Conservation (phyloP, 1,140 invertebrate genomes). For the Pentalonia nigronervosa region DNA sequence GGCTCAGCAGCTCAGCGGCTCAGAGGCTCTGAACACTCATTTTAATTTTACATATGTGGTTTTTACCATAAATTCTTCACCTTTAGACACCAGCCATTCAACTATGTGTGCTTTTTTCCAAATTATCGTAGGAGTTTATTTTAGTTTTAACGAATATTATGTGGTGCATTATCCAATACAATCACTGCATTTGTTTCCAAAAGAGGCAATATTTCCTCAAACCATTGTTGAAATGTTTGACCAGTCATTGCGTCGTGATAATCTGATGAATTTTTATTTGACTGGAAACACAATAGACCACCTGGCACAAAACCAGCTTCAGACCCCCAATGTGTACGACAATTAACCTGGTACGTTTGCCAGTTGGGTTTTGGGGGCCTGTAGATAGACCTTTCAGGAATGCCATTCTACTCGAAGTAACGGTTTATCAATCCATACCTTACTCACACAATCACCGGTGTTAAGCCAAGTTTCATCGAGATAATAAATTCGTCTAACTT, state of each 20-base stretch:
- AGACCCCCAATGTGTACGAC: not conserved
- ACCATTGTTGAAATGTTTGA: not conserved
- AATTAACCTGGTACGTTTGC: not conserved
- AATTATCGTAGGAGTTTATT: not conserved
- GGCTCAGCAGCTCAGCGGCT: too few species aligned
- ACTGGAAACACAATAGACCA: not conserved
- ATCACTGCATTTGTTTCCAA: not conserved
- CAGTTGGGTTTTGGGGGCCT: not conserved
- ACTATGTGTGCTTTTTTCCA: not conserved
- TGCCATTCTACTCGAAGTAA: too few species aligned
- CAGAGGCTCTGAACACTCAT: too few species aligned
- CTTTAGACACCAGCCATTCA: slow-evolving; percentile 24
- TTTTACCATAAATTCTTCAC: too few species aligned
- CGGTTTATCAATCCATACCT: too few species aligned
- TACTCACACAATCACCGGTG: too few species aligned
- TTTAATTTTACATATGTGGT: too few species aligned
- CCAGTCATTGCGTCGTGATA: not conserved
- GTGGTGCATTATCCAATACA: slow-evolving; percentile 45
- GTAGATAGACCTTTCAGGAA: too few species aligned
- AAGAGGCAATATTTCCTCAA: slow-evolving; percentile 1
- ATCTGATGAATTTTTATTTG: not conserved
- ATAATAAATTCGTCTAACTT: too few species aligned
- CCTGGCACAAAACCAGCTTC: not conserved
- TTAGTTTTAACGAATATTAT: slow-evolving; percentile 17
- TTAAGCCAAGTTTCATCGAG: too few species aligned